A percentile compares a stretch with the other conserved stretches of the same genome.
Evolutionary conservation across 2,797 vertebrate species (phyloP).

Genomic region (Gymnothorax javanicus): DNA sequence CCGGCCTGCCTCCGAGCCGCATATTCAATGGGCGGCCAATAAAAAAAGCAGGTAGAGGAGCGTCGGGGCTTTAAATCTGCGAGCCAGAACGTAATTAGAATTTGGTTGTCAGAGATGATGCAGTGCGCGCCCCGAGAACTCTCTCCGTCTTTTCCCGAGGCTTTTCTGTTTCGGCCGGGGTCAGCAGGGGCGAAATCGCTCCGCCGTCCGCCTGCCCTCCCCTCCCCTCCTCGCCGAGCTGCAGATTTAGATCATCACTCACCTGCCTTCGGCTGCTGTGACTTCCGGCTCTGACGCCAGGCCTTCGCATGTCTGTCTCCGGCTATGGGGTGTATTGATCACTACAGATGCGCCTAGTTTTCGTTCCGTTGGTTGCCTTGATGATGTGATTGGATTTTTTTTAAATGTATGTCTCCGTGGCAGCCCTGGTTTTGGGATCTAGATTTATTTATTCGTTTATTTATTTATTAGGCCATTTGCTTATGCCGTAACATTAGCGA

Average conservation of each 20-base stretch:
- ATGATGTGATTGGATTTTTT: neutral
- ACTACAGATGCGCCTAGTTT: neutral
- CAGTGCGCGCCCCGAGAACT: neutral
- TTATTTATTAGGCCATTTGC: too few relatives aligned
- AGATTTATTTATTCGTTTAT: too few relatives aligned
- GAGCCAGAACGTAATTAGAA: slow-evolving; percentile 33
- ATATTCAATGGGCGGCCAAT: slow-evolving; percentile 23
- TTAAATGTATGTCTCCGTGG: neutral
- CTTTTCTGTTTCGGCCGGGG: slow-evolving; percentile 1
- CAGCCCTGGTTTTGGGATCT: neutral
- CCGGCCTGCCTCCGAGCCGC: neutral
- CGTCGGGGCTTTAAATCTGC: slow-evolving; percentile 13
- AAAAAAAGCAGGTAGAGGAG: neutral
- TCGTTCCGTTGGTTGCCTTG: neutral
- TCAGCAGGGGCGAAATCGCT: neutral
- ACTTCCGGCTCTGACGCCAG: neutral
- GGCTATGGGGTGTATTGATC: neutral
- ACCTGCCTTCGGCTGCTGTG: neutral
- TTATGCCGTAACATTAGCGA: too few relatives aligned
- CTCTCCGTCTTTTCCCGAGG: neutral
- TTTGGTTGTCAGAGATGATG: slow-evolving; percentile 31
- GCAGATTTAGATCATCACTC: slow-evolving; percentile 22
- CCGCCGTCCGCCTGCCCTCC: neutral
- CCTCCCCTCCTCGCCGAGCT: neutral
- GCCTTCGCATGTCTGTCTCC: neutral